These are phyloP conservation scores for Eretmochelys imbricata DNA, from an alignment of 2,113 vertebrate genomes.

Conservation along the genomic window DNA sequence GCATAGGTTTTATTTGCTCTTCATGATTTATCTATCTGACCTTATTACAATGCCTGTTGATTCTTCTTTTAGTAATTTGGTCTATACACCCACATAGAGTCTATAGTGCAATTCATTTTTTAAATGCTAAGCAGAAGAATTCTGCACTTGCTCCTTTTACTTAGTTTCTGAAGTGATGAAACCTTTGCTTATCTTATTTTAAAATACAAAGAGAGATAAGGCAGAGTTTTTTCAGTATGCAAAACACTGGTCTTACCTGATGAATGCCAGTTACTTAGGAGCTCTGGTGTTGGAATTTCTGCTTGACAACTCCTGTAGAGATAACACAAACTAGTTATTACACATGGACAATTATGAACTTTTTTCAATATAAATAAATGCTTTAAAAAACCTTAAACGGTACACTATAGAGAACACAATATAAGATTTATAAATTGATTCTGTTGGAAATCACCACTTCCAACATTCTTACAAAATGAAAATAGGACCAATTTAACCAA, in stretches of 20 bases:
- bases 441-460: not conserved
- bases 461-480: not conserved
- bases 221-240: not conserved
- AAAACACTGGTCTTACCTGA: conserved; percentile 25
- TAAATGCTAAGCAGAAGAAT: not conserved
- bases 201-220: not conserved
- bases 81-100: not conserved
- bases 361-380: not conserved
- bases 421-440: not conserved
- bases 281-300: conserved; percentile 30
- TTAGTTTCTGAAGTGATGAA: not conserved
- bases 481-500: not conserved
- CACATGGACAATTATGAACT: not conserved
- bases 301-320: conserved; percentile 61
- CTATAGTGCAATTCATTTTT: not conserved
- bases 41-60: not conserved
- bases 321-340: conserved; percentile 47
- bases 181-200: not conserved
- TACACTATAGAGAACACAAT: not conserved
- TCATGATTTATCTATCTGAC: not conserved
- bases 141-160: not conserved
- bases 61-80: not conserved
- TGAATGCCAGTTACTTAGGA: conserved; percentile 53
- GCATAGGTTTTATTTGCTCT: not conserved
- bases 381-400: not conserved